Evolutionary conservation across 2,888 invertebrate species (phyloP).

Genomic region (Limnephilus auricula): DNA sequence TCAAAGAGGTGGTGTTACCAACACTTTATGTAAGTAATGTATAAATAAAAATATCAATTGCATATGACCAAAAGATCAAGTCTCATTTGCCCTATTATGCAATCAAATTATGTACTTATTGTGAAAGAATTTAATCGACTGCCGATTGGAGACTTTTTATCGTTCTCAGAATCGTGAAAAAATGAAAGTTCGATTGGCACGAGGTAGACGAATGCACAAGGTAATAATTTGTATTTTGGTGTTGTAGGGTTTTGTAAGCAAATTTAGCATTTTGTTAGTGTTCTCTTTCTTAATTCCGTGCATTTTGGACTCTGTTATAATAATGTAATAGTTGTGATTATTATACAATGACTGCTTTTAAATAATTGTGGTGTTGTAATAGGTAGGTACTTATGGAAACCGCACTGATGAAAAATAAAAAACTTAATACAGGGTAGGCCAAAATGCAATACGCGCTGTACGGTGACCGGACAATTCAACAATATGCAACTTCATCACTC

Average conservation of each 20-base stretch:
- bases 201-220: background rate
- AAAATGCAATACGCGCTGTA: background rate
- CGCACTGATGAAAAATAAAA: background rate
- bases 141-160: background rate
- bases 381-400: constrained; percentile 14
- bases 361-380: background rate
- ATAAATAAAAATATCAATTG: too few species aligned
- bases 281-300: background rate
- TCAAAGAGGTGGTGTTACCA: too few species aligned
- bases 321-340: background rate
- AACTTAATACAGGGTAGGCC: background rate
- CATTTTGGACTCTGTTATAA: background rate
- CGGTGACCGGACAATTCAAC: too few species aligned
- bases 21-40: too few species aligned
- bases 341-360: background rate
- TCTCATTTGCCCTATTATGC: background rate
- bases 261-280: background rate
- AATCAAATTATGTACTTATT: background rate
- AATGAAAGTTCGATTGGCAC: background rate
- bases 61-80: too few species aligned
- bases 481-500: too few species aligned
- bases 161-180: background rate
- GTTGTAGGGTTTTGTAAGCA: background rate
- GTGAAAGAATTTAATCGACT: background rate
- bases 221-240: background rate